Base-by-base conservation (phyloP, 2,113 vertebrate species). In the Rhea pennata region DNA sequence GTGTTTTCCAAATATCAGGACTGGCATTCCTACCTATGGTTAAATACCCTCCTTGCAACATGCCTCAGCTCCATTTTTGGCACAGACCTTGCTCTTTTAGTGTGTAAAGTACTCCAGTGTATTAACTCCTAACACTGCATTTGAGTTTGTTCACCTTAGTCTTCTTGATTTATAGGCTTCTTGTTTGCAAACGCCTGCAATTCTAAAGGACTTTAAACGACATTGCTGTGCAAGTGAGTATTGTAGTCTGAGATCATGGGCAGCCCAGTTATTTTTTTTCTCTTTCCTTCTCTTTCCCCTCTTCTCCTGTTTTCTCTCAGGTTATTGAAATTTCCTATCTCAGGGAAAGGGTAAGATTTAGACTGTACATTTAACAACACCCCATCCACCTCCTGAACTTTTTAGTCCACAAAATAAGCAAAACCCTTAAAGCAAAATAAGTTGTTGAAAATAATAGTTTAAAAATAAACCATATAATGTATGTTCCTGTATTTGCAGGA, bases 221-320 rank as follows among this genome's bases (percentile, higher is more conserved):
- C 1, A 1, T 59, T n/a, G n/a, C 29, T 53, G 7, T 0, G 6
- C 56, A 29, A 14, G 13, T 66, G 16, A 48, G 2, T 36, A 12
- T 62, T 48, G 20, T 61, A 67, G 39, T 87, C 65, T 3, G 14
- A 7, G 5, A 44, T 66, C 67, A 16, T 90, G 29, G 54, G 36
- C 29, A 19, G 46, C 4, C 4, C 29, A 76, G 31, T 54, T 85
- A 77, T 33, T 19, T 92, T 54, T 65, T 15, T 54, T 85, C 77
- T 33, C 22, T 92, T 54, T 65, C 19, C 23, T 85, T 40, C 6
- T 33, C 10, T 3, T 6, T 21, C 11, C 10, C 36, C 36, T 36
- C 36, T 36, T 36, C 36, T 36, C 36, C 36, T 36, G 36, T 36
- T 36, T 36, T 36, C 36, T 36, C 36, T 36, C 36, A 36, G 36